phyloP scores from a whole-genome alignment of 2,888 invertebrate genomes.

The Dermolepida albohirtum region DNA sequence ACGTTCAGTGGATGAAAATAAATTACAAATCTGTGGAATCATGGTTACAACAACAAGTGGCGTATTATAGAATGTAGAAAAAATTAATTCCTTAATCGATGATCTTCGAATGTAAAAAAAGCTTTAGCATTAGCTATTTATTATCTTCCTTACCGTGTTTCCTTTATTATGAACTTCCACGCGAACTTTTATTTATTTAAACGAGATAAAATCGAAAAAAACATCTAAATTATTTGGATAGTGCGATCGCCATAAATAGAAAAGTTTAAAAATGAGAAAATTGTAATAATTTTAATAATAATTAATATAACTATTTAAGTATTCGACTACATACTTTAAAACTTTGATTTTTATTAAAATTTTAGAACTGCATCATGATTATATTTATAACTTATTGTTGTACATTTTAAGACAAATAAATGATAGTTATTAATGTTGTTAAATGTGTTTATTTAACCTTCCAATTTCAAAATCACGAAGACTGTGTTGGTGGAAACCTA shows the following conservation, averaged over 20 bases:
- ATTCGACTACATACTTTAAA: too few relatives aligned
- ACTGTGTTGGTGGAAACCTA: too few relatives aligned
- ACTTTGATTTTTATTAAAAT: too few relatives aligned
- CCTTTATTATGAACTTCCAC: too few relatives aligned
- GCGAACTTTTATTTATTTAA: too few relatives aligned
- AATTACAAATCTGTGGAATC: slow-evolving; percentile 64
- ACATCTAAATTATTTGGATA: too few relatives aligned
- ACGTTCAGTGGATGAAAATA: slow-evolving; percentile 71
- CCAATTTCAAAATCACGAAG: too few relatives aligned
- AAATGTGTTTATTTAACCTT: background rate
- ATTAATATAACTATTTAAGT: too few relatives aligned
- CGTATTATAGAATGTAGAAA: slow-evolving; percentile 20
- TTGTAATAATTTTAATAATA: too few relatives aligned
- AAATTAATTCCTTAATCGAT: background rate
- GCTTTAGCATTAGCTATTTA: slow-evolving; percentile 25
- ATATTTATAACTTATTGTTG: slow-evolving; percentile 36
- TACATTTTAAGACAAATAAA: slow-evolving; percentile 33
- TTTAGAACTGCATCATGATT: slow-evolving; percentile 13
- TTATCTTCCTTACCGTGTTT: background rate
- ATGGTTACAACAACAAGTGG: slow-evolving; percentile 53
- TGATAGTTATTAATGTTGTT: slow-evolving; percentile 26
- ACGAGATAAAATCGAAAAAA: too few relatives aligned
- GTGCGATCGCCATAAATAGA: too few relatives aligned
- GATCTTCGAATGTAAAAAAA: slow-evolving; percentile 5
- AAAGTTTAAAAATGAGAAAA: too few relatives aligned